Base-by-base conservation (phyloP, 1,140 invertebrate species). In the Ptiloglossa arizonensis region DNA sequence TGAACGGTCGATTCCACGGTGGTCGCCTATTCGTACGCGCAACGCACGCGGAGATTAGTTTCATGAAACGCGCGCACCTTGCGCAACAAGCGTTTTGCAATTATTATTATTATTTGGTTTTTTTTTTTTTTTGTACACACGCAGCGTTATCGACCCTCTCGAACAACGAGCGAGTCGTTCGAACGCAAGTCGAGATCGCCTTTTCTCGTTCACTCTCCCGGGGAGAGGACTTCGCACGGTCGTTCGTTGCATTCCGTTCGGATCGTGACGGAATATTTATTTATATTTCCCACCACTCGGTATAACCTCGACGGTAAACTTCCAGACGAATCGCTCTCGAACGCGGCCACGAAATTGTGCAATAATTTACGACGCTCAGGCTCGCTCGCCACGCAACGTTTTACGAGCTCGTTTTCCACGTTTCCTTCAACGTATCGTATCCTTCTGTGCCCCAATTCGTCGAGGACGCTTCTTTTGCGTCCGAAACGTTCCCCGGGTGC, bases 341-440 rank as follows among this genome's bases (percentile, higher is more conserved):
- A 6, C 3, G 17, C n/a, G 50, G 29, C 27, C 13, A 15, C 32
- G 27, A 19, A 32, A 29, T 27, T 46, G 62, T 15, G 17, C 52
- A 46, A 67, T 81, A 77, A 82, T 81, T 82, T 80, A 82, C 54
- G 64, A 27, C 50, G 41, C 48, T 59, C 46, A 4, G 50, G 48
- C 5, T 60, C 71, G 52, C 32, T 35, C n/a, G 52, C 24, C 59
- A 35, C 32, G 71, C 35, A 50, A 60, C 38, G 56, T 81, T 81
- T 82, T 82, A 81, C 60, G 72, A 62, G 79, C 73, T 77, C 73
- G 52, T 82, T 82, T 81, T 81, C 67, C 73, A 22, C 35, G 41
- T 68, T 82, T 82, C 62, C 67, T 78, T 67, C 44, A 38, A 63
- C 6, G 63, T 50, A 9, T 11, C 41, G 8, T 11, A 11, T n/a